phyloP scores from a whole-genome alignment of 2,113 vertebrate species.

The Fulica atra region DNA sequence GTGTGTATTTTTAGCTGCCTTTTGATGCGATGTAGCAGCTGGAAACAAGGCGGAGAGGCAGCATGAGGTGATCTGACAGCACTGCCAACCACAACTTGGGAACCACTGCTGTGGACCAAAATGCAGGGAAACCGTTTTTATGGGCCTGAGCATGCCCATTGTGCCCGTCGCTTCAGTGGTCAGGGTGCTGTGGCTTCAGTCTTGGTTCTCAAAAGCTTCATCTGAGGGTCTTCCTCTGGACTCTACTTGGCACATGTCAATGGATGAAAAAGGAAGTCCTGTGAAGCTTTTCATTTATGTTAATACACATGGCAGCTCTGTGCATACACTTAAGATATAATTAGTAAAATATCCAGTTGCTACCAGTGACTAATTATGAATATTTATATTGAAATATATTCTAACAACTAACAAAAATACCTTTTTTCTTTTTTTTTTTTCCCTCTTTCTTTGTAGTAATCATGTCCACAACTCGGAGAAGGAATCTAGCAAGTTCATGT shows the following conservation, averaged over 20 bases:
- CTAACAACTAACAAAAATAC: background rate
- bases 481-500: background rate
- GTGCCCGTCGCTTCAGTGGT: background rate
- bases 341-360: background rate
- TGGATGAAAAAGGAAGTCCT: background rate
- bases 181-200: background rate
- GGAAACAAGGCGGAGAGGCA: constrained; percentile 53
- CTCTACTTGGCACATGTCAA: background rate
- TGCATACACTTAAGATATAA: background rate
- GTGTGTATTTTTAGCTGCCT: constrained; percentile 73
- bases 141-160: background rate
- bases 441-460: constrained; percentile 10
- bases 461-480: constrained; percentile 24
- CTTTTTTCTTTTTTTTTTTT: background rate
- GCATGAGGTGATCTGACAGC: constrained; percentile 35
- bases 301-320: background rate
- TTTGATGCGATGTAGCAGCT: constrained; percentile 73
- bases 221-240: background rate
- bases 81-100: background rate
- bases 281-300: background rate
- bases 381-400: background rate
- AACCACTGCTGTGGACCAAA: background rate
- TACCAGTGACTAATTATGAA: background rate
- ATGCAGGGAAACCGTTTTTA: background rate
- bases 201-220: background rate